Percentiles rank a stretch among this genome's conserved stretches.
Conservation (phyloP, 1,140 invertebrate genomes). For the Steinernema feltiae region DNA sequence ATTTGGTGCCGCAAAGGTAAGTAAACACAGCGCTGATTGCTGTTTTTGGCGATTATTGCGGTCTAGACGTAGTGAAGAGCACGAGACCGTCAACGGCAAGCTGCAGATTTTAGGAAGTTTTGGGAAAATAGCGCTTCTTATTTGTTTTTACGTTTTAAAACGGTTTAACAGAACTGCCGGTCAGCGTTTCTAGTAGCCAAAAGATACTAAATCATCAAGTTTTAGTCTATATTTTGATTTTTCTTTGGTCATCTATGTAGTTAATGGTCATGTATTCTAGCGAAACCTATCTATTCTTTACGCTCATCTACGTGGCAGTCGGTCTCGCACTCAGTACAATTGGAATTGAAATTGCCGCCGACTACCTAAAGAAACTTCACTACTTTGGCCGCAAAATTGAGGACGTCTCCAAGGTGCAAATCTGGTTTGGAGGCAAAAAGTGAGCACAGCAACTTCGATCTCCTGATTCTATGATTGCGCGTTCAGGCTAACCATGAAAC, state of each 20-base stretch:
- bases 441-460: constrained; percentile 22
- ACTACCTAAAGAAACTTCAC: constrained; percentile 55
- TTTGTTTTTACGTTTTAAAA: too few species aligned
- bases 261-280: constrained; percentile 24
- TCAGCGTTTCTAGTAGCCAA: too few species aligned
- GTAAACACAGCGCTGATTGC: too few species aligned
- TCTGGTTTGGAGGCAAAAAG: constrained; percentile 57
- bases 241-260: background rate
- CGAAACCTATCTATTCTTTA: constrained; percentile 49
- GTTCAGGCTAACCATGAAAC: constrained; percentile 54
- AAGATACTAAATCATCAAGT: too few species aligned
- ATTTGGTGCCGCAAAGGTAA: constrained; percentile 35
- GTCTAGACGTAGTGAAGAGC: too few species aligned
- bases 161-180: too few species aligned
- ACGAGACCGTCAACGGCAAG: too few species aligned
- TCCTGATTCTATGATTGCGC: background rate
- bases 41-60: too few species aligned
- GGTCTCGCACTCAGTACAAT: constrained; percentile 56
- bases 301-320: constrained; percentile 54
- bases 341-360: constrained; percentile 57
- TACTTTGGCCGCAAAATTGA: constrained; percentile 58
- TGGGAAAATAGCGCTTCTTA: too few species aligned
- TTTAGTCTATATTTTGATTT: too few species aligned
- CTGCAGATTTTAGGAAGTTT: too few species aligned
- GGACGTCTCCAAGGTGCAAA: constrained; percentile 54